Percentiles rank a stretch among this genome's conserved stretches.
Evolutionary conservation across 2,888 invertebrate species (phyloP).

Genomic region (Oligia fasciuncula): DNA sequence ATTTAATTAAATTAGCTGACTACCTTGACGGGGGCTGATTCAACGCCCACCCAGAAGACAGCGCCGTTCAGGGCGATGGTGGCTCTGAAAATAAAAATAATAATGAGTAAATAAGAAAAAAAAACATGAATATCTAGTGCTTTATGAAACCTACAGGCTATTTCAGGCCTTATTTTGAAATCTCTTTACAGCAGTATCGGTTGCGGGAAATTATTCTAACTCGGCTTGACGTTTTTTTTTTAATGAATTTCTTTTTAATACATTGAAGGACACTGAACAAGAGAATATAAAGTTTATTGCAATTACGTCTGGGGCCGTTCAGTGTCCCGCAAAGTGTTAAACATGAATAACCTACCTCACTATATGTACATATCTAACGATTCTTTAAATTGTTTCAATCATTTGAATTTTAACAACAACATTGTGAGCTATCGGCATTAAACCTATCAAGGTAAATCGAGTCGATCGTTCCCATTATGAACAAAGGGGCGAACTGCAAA

Average conservation of each 20-base stretch:
- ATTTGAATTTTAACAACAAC: not conserved
- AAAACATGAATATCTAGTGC: not conserved
- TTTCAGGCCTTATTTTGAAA: not conserved
- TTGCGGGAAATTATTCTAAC: not conserved
- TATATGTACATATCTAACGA: not conserved
- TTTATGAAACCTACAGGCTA: not conserved
- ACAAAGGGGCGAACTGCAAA: constrained; percentile 45
- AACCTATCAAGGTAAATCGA: constrained; percentile 3
- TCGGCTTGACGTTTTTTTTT: no score
- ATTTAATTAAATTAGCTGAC: constrained; percentile 66
- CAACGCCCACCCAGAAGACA: constrained; percentile 92
- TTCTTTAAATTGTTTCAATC: constrained; percentile 2
- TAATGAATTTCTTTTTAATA: not conserved
- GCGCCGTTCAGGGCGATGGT: constrained; percentile 93
- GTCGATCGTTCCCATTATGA: constrained; percentile 23
- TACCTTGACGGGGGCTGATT: constrained; percentile 91
- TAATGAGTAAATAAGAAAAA: not conserved
- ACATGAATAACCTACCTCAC: not conserved
- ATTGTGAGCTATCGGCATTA: not conserved
- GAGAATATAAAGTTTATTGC: not conserved
- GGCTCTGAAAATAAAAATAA: constrained; percentile 86
- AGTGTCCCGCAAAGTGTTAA: not conserved
- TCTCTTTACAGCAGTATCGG: not conserved
- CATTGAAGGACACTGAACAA: not conserved
- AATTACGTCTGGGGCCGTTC: not conserved